Percentiles rank a stretch among this genome's conserved stretches.
Conservation (phyloP, 2,888 invertebrate species). For the Trissoscelio sp. region DNA sequence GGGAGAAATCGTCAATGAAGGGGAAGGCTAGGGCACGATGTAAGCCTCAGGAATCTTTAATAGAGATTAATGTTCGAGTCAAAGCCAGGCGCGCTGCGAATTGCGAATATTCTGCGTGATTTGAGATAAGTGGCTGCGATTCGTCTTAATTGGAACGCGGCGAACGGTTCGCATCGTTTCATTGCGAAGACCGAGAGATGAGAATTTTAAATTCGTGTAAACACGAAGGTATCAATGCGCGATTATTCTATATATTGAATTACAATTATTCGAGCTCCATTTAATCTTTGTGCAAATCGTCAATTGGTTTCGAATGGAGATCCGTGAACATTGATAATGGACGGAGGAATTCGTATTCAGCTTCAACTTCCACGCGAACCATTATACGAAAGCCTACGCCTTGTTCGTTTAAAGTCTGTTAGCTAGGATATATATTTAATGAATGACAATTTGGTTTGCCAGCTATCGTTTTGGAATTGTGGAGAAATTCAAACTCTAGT, state of each 20-base stretch:
- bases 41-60: conserved; percentile 67
- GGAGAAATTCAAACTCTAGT: conserved; percentile 80
- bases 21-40: conserved; percentile 29
- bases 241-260: conserved; percentile 40
- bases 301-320: conserved; percentile 38
- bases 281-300: conserved; percentile 51
- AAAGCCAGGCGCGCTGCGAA: conserved; percentile 64
- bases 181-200: conserved; percentile 56
- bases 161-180: conserved; percentile 30
- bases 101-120: conserved; percentile 73
- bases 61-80: conserved; percentile 74
- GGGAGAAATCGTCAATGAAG: conserved; percentile 21
- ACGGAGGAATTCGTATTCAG: conserved; percentile 24
- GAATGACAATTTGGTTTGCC: conserved; percentile 80
- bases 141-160: conserved; percentile 75
- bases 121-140: conserved; percentile 74
- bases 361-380: conserved; percentile 17
- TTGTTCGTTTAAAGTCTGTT: conserved; percentile 36
- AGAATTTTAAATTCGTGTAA: conserved; percentile 70
- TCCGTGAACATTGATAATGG: conserved; percentile 19
- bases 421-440: conserved; percentile 65
- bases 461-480: conserved; percentile 79
- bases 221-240: conserved; percentile 38
- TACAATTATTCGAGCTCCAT: conserved; percentile 38
- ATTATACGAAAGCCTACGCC: conserved; percentile 24